Evolutionary conservation across 2,888 invertebrate genomes (phyloP).

Genomic region (Sarcophaga carnaria): DNA sequence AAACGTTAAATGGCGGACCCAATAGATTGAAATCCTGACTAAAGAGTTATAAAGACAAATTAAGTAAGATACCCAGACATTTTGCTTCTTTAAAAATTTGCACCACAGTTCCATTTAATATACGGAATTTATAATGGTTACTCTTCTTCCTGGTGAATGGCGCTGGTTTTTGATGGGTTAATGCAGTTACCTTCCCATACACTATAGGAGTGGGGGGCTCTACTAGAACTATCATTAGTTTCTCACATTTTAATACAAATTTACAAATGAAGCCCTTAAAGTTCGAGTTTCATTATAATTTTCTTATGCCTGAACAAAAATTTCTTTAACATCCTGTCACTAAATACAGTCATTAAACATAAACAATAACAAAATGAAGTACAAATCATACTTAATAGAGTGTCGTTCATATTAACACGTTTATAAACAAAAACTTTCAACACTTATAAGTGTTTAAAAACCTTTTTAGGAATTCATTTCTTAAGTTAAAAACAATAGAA

Average conservation of each 20-base stretch:
- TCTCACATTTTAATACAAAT: too few species aligned
- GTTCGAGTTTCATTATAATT: not conserved
- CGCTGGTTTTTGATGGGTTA: too few species aligned
- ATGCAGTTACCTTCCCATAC: too few species aligned
- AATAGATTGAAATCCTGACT: too few species aligned
- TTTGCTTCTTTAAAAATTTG: too few species aligned
- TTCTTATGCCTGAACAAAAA: not conserved
- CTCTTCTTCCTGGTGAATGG: too few species aligned
- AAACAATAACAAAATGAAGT: not conserved
- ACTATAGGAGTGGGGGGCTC: rapidly evolving
- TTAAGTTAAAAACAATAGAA: not conserved
- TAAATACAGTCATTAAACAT: not conserved
- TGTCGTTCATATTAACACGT: not conserved
- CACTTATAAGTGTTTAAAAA: not conserved
- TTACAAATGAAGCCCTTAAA: not conserved
- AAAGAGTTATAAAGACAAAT: too few species aligned
- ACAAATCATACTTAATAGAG: not conserved
- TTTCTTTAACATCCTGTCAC: not conserved
- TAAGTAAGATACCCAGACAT: too few species aligned
- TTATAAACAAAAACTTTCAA: not conserved
- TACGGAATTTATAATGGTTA: too few species aligned
- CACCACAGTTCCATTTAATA: too few species aligned
- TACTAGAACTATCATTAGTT: too few species aligned
- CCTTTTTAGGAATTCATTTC: not conserved
- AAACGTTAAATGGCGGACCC: too few species aligned